Percentiles rank a stretch among this genome's conserved stretches.
Evolutionary conservation across 2,113 vertebrate species (phyloP).

Genomic region (Nothoprocta perdicaria): DNA sequence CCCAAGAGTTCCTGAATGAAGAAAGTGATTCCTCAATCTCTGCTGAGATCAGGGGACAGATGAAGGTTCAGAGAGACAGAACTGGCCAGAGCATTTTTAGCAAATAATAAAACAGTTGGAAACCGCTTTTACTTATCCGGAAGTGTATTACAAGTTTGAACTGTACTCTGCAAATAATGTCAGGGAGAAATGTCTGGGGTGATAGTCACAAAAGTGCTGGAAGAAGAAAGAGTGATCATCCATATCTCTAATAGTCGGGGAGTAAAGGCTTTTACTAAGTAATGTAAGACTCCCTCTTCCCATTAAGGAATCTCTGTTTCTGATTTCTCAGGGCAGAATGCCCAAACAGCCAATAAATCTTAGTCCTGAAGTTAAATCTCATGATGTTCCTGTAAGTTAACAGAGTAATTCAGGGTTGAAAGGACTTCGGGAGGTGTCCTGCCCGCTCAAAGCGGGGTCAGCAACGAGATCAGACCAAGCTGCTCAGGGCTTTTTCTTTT

Average conservation of each 20-base stretch:
- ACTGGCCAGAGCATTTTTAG: neutral
- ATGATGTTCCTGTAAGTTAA: neutral
- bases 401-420: neutral
- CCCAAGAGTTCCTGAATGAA: neutral
- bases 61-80: neutral
- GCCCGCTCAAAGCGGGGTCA: neutral
- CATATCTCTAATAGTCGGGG: neutral
- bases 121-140: neutral
- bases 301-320: neutral
- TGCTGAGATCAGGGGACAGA: too few relatives aligned
- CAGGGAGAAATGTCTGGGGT: neutral
- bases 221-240: neutral
- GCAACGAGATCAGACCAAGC: neutral
- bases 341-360: neutral
- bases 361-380: neutral
- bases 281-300: neutral
- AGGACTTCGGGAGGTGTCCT: neutral
- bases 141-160: neutral
- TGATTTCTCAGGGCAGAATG: neutral
- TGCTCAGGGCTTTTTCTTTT: neutral
- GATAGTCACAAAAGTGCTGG: neutral
- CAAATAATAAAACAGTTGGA: neutral
- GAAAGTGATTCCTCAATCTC: neutral
- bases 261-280: neutral
- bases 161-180: neutral